phyloP scores from a whole-genome alignment of 2,888 invertebrate species.

The Caenorhabditis sp. region DNA sequence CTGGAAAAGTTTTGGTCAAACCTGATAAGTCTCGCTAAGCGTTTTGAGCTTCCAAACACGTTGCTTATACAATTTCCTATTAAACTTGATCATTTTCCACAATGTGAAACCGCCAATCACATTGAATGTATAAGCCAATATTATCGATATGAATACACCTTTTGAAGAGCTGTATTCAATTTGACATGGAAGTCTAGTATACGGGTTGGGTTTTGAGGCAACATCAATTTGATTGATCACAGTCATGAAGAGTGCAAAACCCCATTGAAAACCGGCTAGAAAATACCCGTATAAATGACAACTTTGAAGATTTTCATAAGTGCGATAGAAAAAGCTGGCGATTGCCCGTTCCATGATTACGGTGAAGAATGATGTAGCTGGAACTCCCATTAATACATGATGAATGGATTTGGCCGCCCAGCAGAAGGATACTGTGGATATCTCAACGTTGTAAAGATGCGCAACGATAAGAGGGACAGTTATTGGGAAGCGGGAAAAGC shows the following conservation, averaged over 20 bases:
- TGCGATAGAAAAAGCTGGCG: constrained; percentile 18
- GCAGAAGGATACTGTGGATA: constrained; percentile 28
- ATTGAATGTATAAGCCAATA: constrained; percentile 5
- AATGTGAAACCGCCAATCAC: constrained; percentile 16
- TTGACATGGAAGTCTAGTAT: constrained; percentile 30
- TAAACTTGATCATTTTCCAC: constrained; percentile 20
- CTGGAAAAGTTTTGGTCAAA: no score
- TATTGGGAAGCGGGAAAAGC: constrained; percentile 19
- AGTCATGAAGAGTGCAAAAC: constrained; percentile 8
- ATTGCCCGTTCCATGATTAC: constrained; percentile 21
- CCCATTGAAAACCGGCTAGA: constrained; percentile 16
- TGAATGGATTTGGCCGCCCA: constrained; percentile 31
- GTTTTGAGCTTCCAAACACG: no score
- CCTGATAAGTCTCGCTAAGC: no score
- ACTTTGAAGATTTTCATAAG: constrained; percentile 19
- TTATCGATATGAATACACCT: constrained; percentile 10
- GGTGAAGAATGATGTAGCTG: constrained; percentile 18
- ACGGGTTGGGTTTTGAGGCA: constrained; percentile 9
- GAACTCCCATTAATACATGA: constrained; percentile 17
- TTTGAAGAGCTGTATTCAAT: constrained; percentile 25
- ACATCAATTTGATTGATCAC: constrained; percentile 23
- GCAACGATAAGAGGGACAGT: constrained; percentile 23
- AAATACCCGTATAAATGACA: constrained; percentile 12
- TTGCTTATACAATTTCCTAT: no score
- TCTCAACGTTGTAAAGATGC: constrained; percentile 21